Percentiles rank a stretch among this genome's conserved stretches.
Conservation (phyloP, 2,888 invertebrate genomes). For the Troilus luridus region DNA sequence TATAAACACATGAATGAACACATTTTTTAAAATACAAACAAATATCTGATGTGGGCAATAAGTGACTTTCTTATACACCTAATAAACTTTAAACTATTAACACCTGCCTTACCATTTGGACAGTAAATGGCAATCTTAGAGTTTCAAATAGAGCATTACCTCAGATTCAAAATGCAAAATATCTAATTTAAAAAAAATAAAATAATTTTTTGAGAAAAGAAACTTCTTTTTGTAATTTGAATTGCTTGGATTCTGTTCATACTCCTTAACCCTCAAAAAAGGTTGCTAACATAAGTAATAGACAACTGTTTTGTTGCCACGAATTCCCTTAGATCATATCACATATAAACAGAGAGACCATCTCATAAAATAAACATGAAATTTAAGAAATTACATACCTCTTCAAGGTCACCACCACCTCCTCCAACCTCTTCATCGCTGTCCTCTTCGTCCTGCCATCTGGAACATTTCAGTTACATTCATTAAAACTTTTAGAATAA, state of each 20-base stretch:
- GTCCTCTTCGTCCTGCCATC: slow-evolving; percentile 94
- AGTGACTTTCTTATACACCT: too few species aligned
- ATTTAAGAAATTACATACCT: slow-evolving; percentile 68
- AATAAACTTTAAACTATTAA: too few species aligned
- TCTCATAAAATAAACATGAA: neutral
- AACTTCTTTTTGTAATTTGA: too few species aligned
- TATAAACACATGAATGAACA: neutral
- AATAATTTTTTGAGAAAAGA: too few species aligned
- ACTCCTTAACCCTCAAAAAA: neutral
- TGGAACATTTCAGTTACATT: slow-evolving; percentile 74
- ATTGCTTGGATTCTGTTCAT: neutral
- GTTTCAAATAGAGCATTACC: too few species aligned
- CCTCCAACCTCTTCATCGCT: slow-evolving; percentile 78
- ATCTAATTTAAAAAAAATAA: too few species aligned
- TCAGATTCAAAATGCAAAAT: too few species aligned
- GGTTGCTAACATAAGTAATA: neutral
- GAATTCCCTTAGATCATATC: neutral
- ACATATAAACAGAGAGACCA: neutral
- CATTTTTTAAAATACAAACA: neutral
- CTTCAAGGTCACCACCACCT: slow-evolving; percentile 74
- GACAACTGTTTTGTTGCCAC: neutral
- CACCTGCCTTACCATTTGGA: too few species aligned
- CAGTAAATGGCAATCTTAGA: too few species aligned
- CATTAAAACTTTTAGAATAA: neutral
- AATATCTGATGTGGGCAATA: neutral